Base-by-base conservation (phyloP, 2,888 invertebrate genomes). In the Cerastis rubricosa region DNA sequence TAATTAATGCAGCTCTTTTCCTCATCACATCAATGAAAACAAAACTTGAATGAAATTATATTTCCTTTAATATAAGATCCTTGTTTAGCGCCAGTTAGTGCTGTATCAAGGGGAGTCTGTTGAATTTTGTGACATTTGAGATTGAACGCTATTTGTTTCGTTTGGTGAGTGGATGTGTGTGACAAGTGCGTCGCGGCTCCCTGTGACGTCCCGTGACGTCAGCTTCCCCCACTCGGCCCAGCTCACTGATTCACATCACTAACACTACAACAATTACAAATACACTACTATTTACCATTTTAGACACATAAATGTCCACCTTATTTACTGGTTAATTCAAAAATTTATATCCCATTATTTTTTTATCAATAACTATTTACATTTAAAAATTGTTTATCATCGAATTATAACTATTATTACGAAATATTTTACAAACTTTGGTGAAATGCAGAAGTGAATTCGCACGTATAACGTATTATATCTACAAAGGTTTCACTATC, bases 361-460 rank as follows among this genome's bases (percentile, higher is more conserved):
- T 88, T 94, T 95, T 93, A 94, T 93, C 91, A 92, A 92, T 96
- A 94, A 94, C 93, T 96, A 96, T 96, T 93, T 96, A 96, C 96
- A 96, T 91, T 96, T 95, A 95, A 96, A 92, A 96, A 95, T 95
- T 94, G 95, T 95, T 94, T 94, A 95, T 94, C 90, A 93, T 94
- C 94, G 94, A 96, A 94, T 96, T 94, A 96, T 90, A 90, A 90
- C 95, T 96, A 96, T 94, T 90, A 95, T 94, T 96, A 96, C 92
- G 95, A 95, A 94, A 95, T 96, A 96, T 96, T 95, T 96, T 96
- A 96, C 96, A 96, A 96, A 96, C 96, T 96, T 96, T 96, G 96
- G 96, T 96, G 96, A 95, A 94, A 95, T 94, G 95, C 95, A 95
- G 93, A 94, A 94, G 93, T 95, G 92, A 92, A 94, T 92, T 95